Percentiles rank a stretch among this genome's conserved stretches.
These are phyloP conservation scores for Sebastes taczanowskii DNA, from an alignment of 2,797 vertebrate species.

Conservation along the genomic window DNA sequence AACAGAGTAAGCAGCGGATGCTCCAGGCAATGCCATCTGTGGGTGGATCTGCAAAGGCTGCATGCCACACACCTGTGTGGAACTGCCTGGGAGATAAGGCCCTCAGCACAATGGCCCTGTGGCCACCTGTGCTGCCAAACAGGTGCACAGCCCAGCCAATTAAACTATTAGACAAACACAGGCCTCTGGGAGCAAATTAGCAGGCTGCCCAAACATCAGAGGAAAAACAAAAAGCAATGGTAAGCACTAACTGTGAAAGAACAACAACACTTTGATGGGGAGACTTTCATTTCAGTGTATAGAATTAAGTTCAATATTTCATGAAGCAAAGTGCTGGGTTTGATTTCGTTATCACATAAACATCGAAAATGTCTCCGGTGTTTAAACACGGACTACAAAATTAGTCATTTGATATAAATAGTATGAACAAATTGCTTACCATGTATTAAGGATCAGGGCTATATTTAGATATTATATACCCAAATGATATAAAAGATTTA, in stretches of 20 bases:
- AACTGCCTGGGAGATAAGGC: constrained; percentile 77
- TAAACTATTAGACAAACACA: constrained; percentile 85
- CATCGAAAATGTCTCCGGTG: not conserved
- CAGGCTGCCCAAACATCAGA: constrained; percentile 69
- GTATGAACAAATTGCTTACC: not conserved
- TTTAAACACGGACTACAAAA: not conserved
- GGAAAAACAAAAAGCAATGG: constrained; percentile 65
- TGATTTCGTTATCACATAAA: not conserved
- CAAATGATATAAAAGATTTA: not conserved
- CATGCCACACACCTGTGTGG: constrained; percentile 82
- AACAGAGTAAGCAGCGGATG: constrained; percentile 56
- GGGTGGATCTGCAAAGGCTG: constrained; percentile 72
- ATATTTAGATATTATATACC: not conserved
- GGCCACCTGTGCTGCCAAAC: constrained; percentile 82
- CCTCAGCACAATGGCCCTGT: constrained; percentile 71
- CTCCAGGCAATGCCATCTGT: constrained; percentile 82
- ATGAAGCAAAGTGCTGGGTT: not conserved
- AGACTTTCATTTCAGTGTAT: constrained; percentile 27
- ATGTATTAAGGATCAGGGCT: not conserved
- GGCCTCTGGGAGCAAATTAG: constrained; percentile 82
- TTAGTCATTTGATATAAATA: not conserved
- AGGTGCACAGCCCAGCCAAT: constrained; percentile 82
- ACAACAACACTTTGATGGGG: constrained; percentile 54
- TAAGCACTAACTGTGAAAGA: constrained; percentile 65
- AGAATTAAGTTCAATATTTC: not conserved